These are phyloP conservation scores for Diachrysia chrysitis DNA, from an alignment of 2,888 invertebrate genomes.

Conservation along the genomic window DNA sequence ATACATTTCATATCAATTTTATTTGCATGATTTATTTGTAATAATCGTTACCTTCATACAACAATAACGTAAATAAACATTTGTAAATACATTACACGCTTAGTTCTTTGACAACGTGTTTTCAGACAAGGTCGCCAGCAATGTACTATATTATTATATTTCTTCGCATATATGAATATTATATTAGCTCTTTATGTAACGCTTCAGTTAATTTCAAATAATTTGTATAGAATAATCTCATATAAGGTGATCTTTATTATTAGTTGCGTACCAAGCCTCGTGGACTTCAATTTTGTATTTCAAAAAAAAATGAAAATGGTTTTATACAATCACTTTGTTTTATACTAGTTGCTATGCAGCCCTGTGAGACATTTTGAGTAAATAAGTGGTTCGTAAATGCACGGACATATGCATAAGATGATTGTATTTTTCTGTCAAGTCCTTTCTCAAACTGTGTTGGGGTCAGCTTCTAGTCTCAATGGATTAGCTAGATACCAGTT, in stretches of 20 bases:
- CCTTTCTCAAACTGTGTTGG: too few relatives aligned
- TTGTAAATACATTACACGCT: not conserved
- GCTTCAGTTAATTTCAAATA: constrained; percentile 4
- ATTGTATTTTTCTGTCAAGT: too few relatives aligned
- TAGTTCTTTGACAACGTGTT: not conserved
- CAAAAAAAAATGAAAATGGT: too few relatives aligned
- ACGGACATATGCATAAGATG: too few relatives aligned
- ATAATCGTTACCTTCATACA: not conserved
- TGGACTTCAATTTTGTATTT: not conserved
- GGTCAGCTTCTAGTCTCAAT: too few relatives aligned
- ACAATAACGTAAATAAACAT: not conserved
- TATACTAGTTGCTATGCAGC: too few relatives aligned
- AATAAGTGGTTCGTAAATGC: too few relatives aligned
- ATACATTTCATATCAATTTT: not conserved
- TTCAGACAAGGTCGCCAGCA: not conserved
- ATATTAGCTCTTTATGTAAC: not conserved
- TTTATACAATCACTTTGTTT: too few relatives aligned
- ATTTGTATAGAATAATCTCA: not conserved
- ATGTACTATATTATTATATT: constrained; percentile 4
- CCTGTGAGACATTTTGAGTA: too few relatives aligned
- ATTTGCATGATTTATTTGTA: not conserved
- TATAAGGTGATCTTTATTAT: not conserved
- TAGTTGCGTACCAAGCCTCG: not conserved
- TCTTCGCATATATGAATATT: not conserved
- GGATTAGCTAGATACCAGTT: too few relatives aligned